Evolutionary conservation across 2,113 vertebrate genomes (phyloP), one percentile per base, ranked within the genome.

Genomic region (Hydrolagus affinis): DNA sequence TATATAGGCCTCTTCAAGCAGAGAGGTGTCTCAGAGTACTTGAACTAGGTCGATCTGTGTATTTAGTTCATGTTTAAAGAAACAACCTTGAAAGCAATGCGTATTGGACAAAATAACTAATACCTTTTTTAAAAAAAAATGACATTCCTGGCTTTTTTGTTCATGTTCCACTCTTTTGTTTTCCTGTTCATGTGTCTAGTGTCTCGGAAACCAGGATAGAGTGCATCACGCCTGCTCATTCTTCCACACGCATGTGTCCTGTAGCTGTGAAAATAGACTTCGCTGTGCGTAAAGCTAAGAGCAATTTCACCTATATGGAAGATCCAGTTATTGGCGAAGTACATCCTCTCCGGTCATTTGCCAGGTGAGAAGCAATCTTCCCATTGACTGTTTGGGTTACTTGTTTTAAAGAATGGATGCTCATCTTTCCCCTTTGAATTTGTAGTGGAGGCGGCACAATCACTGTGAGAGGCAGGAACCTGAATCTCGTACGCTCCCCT

Each of bases 371-470:
- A 7, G n/a, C 0, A 25, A 69, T 62, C 86, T 87, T 87, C 88
- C 89, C 89, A 89, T 86, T 86, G 87, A 1, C 57, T 86, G 59
- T 86, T 86, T 77, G 87, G 85, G 32, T 77, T 88, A 78, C 80
- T 87, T 88, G 70, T 88, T 86, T 86, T 21, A 6, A 8, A 15
- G 72, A 74, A 9, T 87, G 78, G 86, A 88, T 75, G 64, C 86
- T 86, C 0, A 59, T 85, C 77, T 88, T 87, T 85, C 85, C 87
- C 87, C 88, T 73, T 87, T 21, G 88, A 85, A 44, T 44, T 86
- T 69, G 14, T 89, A 97, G 97, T 85, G 97, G 97, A 88, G 98
- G 98, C 90, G 98, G 97, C 92, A 98, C 98, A 57, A 95, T 99
- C 88, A 95, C 95, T 23, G 97, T 93, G 88, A 91, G 96, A 85